A percentile compares a stretch with the other conserved stretches of the same genome.
Evolutionary conservation across 2,113 vertebrate genomes (phyloP).

Genomic region (Scomber colias): DNA sequence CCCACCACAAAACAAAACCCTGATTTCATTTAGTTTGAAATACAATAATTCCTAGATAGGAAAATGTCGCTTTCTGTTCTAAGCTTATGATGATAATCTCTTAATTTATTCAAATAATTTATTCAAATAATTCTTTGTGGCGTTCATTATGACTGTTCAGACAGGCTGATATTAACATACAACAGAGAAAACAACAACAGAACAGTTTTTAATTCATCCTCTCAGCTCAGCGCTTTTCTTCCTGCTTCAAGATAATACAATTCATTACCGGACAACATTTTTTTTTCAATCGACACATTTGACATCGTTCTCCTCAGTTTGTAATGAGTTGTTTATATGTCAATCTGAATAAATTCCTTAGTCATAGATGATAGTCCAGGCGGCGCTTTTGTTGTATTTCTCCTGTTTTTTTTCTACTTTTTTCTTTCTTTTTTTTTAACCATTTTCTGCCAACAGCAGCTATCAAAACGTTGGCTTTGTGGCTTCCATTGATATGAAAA

Average conservation of each 20-base stretch:
- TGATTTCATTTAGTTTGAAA: conserved; percentile 53
- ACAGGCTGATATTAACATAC: conserved; percentile 57
- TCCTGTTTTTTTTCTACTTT: not conserved
- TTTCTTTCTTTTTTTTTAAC: not conserved
- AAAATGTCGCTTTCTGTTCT: conserved; percentile 53
- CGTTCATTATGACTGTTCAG: conserved; percentile 52
- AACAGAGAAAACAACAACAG: conserved; percentile 63
- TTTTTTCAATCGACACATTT: conserved; percentile 32
- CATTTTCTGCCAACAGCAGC: conserved; percentile 1
- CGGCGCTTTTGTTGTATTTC: not conserved
- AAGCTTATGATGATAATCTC: conserved; percentile 59
- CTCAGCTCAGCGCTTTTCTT: conserved; percentile 1
- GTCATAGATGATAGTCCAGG: conserved; percentile 42
- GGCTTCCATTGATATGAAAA: conserved; percentile 37
- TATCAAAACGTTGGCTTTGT: conserved; percentile 51
- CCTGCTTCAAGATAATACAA: conserved; percentile 54
- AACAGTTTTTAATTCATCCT: conserved; percentile 53
- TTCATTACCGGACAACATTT: conserved; percentile 55
- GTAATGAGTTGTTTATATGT: conserved; percentile 60
- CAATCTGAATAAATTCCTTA: conserved; percentile 44
- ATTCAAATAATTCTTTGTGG: conserved; percentile 56
- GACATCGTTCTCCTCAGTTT: conserved; percentile 25
- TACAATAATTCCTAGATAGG: conserved; percentile 53
- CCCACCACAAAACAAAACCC: no score
- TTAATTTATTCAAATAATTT: conserved; percentile 69